Base-by-base conservation (phyloP, 2,113 vertebrate genomes). In the Arizona elegans region DNA sequence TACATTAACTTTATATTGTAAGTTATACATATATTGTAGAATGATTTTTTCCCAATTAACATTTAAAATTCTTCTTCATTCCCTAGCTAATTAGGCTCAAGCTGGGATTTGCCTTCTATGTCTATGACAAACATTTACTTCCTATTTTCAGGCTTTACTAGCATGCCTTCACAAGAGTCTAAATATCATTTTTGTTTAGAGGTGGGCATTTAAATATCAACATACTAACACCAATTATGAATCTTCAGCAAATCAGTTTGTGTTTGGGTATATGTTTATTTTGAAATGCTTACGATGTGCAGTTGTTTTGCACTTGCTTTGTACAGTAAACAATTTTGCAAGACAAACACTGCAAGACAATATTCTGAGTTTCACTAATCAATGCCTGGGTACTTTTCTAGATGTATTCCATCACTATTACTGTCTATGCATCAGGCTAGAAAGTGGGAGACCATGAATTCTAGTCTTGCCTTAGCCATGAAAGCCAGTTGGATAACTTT, bases 21-120 rank as follows among this genome's bases (percentile, higher is more conserved):
- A 96, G 96, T 95, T 55, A 95, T 43, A 92, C 90, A 91, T 23
- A 90, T 87, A 93, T 0, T 92, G 81, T 56, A 96, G 94, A 94
- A 91, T 93, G 91, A 65, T 86, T 94, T 92, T 47, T 90, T 95
- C 89, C 91, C 94, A 96, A 92, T 92, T 88, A 93, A 89, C 56
- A 89, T 29, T 94, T 94, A 92, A 95, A 94, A 91, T 93, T 93
- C 65, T 93, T 92, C 65, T 85, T 92, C 43, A 90, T 94, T 95
- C n/a, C 95, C 85, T 94, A 94, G 21, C 87, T 96, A 93, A 94
- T 96, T 95, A 96, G 33, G 91, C 85, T 89, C 54, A 96, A 93
- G 26, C 21, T 96, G 86, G 10, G 55, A 91, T 56, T 96, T 94
- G 38, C 90, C 94, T 92, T 95, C 89, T 94, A 94, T 95, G 15